Conservation (phyloP, 2,888 invertebrate species). For the Rugalucina vietnamica region DNA sequence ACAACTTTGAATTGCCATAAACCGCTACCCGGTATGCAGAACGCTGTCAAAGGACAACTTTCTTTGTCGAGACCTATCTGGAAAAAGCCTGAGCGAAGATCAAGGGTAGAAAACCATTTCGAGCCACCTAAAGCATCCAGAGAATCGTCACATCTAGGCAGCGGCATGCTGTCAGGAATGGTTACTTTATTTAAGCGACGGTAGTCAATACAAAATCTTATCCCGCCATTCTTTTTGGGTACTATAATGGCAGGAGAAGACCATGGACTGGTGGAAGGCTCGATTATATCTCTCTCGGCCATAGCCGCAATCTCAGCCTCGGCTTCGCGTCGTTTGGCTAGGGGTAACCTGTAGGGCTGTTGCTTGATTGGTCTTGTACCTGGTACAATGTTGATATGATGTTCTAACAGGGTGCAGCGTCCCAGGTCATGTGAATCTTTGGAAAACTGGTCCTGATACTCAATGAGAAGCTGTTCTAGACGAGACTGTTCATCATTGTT, state of each 20-base stretch:
- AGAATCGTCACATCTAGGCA: slow-evolving; percentile 13
- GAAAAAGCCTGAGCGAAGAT: slow-evolving; percentile 15
- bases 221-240: slow-evolving; percentile 26
- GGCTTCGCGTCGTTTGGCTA: slow-evolving; percentile 18
- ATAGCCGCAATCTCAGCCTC: slow-evolving; percentile 30
- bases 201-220: slow-evolving; percentile 37
- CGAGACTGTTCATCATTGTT: background rate
- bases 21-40: slow-evolving; percentile 35
- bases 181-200: slow-evolving; percentile 23
- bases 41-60: slow-evolving; percentile 26
- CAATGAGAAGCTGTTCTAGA: slow-evolving; percentile 11
- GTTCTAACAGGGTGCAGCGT: slow-evolving; percentile 14
- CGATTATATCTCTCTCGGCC: slow-evolving; percentile 27
- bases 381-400: slow-evolving; percentile 19
- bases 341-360: slow-evolving; percentile 21
- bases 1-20: slow-evolving; percentile 37
- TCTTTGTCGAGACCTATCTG: slow-evolving; percentile 6
- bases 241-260: slow-evolving; percentile 34
- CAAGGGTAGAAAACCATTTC: slow-evolving; percentile 17
- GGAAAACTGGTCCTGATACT: slow-evolving; percentile 24
- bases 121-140: slow-evolving; percentile 24
- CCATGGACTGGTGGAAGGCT: slow-evolving; percentile 34
- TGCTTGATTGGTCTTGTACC: slow-evolving; percentile 31
- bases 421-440: slow-evolving; percentile 21
- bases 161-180: slow-evolving; percentile 29